Conservation (phyloP, 2,797 vertebrate genomes). For the Miichthys miiuy region DNA sequence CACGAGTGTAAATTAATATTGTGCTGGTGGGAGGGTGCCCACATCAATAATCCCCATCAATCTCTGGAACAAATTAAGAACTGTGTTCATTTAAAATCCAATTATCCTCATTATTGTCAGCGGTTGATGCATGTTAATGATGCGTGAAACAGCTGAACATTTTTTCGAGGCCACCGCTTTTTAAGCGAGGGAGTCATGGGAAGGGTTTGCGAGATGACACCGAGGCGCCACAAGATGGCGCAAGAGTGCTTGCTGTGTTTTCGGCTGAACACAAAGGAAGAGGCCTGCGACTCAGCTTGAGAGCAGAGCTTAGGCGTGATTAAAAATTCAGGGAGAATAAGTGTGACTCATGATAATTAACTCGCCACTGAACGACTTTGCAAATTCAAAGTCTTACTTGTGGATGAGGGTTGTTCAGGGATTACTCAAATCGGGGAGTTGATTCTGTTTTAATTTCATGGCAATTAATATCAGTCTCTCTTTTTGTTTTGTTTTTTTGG, state of each 20-base stretch:
- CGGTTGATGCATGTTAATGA: conserved; percentile 75
- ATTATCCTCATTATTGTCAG: conserved; percentile 79
- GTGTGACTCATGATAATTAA: conserved; percentile 20
- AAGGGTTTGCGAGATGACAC: conserved; percentile 30
- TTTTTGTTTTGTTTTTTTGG: too few species aligned
- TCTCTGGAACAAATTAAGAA: conserved; percentile 70
- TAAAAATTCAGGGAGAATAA: background rate
- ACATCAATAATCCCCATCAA: conserved; percentile 75
- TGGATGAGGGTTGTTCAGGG: too few species aligned
- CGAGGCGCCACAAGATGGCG: conserved; percentile 55
- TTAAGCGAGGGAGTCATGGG: background rate
- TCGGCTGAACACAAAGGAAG: rapidly evolving
- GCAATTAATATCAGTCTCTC: background rate
- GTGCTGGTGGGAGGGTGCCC: conserved; percentile 30
- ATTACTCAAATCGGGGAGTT: background rate
- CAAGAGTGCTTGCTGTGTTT: conserved; percentile 21
- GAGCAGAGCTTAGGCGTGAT: background rate
- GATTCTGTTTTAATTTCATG: conserved; percentile 1
- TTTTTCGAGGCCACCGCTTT: conserved; percentile 29
- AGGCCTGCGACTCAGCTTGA: background rate
- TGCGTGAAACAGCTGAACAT: conserved; percentile 68
- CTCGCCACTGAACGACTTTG: conserved; percentile 16
- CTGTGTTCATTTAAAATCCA: conserved; percentile 80
- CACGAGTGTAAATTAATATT: conserved; percentile 1
- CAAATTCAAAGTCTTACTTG: conserved; percentile 1